phyloP scores from a whole-genome alignment of 2,113 vertebrate genomes.

The Nycticryphes semicollaris region DNA sequence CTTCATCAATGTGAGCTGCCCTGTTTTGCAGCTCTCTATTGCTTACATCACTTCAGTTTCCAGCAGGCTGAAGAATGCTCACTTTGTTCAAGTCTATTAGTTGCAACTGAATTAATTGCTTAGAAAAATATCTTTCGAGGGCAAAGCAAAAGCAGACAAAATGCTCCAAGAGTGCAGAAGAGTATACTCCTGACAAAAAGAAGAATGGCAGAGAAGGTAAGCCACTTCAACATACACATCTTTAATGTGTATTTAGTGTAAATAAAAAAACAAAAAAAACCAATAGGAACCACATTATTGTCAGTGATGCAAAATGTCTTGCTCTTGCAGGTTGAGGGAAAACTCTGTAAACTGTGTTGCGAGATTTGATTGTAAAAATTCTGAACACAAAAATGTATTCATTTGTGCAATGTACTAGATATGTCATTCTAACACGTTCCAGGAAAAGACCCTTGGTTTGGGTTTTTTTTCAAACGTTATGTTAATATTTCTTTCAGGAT shows the following conservation, averaged over 20 bases:
- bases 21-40: not conserved
- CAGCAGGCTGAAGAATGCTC: not conserved
- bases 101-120: not conserved
- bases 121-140: not conserved
- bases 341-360: not conserved
- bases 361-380: not conserved
- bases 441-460: not conserved
- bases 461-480: not conserved
- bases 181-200: not conserved
- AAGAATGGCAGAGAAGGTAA: not conserved
- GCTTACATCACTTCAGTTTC: not conserved
- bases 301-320: not conserved
- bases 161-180: not conserved
- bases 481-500: not conserved
- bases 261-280: not conserved
- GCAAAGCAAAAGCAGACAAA: not conserved
- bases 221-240: not conserved
- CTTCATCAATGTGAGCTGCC: not conserved
- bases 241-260: not conserved
- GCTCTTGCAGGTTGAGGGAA: not conserved
- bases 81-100: not conserved
- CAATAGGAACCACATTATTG: not conserved
- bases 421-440: not conserved
- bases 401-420: not conserved
- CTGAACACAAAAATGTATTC: not conserved